phyloP scores from a whole-genome alignment of 2,888 invertebrate species.

The Abrostola triplasia region DNA sequence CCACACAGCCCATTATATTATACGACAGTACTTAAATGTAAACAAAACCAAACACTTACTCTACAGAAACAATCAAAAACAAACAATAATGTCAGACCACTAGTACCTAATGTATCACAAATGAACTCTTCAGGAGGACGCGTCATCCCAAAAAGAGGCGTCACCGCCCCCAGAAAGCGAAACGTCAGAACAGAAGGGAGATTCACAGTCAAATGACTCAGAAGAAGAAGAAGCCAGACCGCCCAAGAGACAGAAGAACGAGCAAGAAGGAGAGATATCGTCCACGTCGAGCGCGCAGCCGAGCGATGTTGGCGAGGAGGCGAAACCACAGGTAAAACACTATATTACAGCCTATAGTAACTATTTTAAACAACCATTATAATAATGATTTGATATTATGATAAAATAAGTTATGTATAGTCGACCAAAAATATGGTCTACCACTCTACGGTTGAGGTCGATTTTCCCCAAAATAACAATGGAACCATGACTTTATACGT shows the following conservation, averaged over 20 bases:
- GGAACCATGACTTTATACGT: no score
- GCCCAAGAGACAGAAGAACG: slow-evolving; percentile 71
- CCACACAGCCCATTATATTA: not conserved
- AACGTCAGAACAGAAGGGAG: slow-evolving; percentile 65
- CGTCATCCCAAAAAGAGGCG: slow-evolving; percentile 65
- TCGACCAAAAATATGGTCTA: no score
- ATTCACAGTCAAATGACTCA: slow-evolving; percentile 55
- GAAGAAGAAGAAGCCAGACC: slow-evolving; percentile 61
- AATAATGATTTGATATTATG: no score
- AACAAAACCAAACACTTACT: no score
- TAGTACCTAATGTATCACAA: not conserved
- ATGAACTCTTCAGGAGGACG: slow-evolving; percentile 66
- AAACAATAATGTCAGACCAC: no score
- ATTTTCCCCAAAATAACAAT: no score
- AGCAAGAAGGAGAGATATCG: slow-evolving; percentile 78
- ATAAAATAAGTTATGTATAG: no score
- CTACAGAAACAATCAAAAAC: no score
- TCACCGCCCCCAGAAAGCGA: slow-evolving; percentile 75
- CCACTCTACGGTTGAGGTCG: no score
- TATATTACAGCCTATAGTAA: not conserved
- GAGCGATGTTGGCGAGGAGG: slow-evolving; percentile 52
- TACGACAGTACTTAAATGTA: no score
- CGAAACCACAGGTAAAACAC: slow-evolving; percentile 67
- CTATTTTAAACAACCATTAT: no score
- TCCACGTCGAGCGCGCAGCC: slow-evolving; percentile 76